These are phyloP conservation scores for Bradypodion ventrale DNA, from an alignment of 2,797 vertebrate species.

Conservation along the genomic window DNA sequence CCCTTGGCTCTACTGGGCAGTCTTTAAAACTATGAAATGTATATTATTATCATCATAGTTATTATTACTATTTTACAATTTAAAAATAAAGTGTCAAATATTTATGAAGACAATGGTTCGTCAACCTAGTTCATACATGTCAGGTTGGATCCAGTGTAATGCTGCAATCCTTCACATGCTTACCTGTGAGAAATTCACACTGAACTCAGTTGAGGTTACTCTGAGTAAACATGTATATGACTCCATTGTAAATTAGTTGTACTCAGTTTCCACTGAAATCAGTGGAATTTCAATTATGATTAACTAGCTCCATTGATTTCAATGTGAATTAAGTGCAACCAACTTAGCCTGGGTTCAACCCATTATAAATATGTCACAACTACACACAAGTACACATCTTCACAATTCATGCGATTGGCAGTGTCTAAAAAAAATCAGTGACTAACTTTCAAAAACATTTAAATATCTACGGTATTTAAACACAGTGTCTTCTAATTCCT, in stretches of 20 bases:
- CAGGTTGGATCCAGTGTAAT: constrained; percentile 16
- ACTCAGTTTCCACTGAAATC: constrained; percentile 3
- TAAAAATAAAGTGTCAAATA: constrained; percentile 73
- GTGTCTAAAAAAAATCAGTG: constrained; percentile 86
- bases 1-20: constrained; percentile 68
- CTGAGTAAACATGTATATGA: not conserved
- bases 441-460: constrained; percentile 87
- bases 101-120: constrained; percentile 72
- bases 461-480: constrained; percentile 85
- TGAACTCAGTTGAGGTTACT: not conserved
- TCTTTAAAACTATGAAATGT: constrained; percentile 70
- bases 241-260: not conserved
- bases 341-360: constrained; percentile 13
- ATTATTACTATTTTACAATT: constrained; percentile 57
- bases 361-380: constrained; percentile 90
- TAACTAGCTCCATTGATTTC: not conserved
- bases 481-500: constrained; percentile 84
- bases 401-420: constrained; percentile 92
- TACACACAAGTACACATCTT: constrained; percentile 90
- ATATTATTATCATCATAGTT: constrained; percentile 30
- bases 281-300: not conserved
- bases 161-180: not conserved
- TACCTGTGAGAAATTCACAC: constrained; percentile 3
- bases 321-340: not conserved
- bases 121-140: constrained; percentile 74